Evolutionary conservation across 2,113 vertebrate species (phyloP).

Genomic region (Aphelocoma coerulescens): DNA sequence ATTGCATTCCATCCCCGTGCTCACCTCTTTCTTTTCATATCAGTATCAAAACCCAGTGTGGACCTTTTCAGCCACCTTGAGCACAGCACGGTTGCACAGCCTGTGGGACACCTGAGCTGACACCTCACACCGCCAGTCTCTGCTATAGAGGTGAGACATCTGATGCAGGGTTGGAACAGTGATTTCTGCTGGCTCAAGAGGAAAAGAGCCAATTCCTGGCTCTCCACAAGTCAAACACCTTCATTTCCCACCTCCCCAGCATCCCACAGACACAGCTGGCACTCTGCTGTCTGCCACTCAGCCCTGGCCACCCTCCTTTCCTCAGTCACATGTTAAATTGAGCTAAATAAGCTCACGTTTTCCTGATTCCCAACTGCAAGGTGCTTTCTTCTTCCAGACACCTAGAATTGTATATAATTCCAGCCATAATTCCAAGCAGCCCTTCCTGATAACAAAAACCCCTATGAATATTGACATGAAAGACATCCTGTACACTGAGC

Average conservation of each 20-base stretch:
- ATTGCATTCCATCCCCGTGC: background rate
- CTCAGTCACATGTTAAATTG: background rate
- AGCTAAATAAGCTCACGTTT: background rate
- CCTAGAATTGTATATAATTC: background rate
- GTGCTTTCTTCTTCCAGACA: background rate
- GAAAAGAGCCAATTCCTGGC: background rate
- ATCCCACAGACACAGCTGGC: background rate
- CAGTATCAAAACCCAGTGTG: fast-evolving
- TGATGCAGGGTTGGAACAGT: background rate
- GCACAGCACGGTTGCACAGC: background rate
- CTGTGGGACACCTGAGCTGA: background rate
- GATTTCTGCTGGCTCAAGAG: background rate
- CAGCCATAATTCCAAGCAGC: background rate
- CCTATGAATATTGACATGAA: background rate
- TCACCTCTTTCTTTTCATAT: background rate
- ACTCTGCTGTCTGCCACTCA: background rate
- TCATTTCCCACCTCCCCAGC: background rate
- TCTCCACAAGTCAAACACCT: background rate
- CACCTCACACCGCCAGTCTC: background rate
- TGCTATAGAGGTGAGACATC: background rate
- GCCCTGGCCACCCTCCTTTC: background rate
- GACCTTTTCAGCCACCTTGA: background rate
- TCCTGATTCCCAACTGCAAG: background rate
- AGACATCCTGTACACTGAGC: background rate
- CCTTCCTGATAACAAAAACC: background rate